Evolutionary conservation across 2,888 invertebrate genomes (phyloP).

Genomic region (Laothoe populi): DNA sequence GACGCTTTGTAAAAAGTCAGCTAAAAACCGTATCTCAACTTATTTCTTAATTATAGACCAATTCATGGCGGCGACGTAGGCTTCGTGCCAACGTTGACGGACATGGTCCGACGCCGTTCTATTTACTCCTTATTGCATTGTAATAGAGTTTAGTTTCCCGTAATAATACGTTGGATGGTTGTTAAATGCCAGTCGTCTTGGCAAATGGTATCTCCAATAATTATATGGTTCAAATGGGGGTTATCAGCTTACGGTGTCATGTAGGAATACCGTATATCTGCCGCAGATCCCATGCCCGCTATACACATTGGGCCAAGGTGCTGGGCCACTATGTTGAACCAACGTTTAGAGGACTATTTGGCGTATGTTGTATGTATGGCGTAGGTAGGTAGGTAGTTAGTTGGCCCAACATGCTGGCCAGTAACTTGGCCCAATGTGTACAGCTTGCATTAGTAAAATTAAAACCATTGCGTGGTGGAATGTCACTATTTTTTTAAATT

Average conservation of each 20-base stretch:
- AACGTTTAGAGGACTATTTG: no score
- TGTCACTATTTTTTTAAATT: slow-evolving; percentile 13
- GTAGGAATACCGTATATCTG: slow-evolving; percentile 27
- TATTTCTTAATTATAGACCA: slow-evolving; percentile 85
- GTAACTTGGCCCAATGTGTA: no score
- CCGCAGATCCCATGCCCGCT: slow-evolving; percentile 59
- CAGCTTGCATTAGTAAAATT: no score
- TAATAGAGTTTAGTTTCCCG: slow-evolving; percentile 49
- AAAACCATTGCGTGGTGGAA: slow-evolving; percentile 2
- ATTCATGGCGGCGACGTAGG: slow-evolving; percentile 78
- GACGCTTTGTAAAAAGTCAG: slow-evolving; percentile 79
- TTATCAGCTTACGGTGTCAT: slow-evolving; percentile 78
- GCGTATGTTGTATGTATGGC: no score
- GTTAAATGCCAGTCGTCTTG: slow-evolving; percentile 62
- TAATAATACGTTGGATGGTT: slow-evolving; percentile 38
- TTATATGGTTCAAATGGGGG: slow-evolving; percentile 78
- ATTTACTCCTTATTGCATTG: slow-evolving; percentile 46
- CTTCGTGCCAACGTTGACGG: slow-evolving; percentile 69
- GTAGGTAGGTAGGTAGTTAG: no score
- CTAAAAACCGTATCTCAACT: slow-evolving; percentile 83
- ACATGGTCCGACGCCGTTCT: slow-evolving; percentile 38
- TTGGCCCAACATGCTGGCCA: no score
- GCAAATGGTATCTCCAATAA: slow-evolving; percentile 80
- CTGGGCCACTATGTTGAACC: no score
- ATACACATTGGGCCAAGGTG: no score